A percentile compares a stretch with the other conserved stretches of the same genome.
Evolutionary conservation across 1,140 invertebrate genomes (phyloP).

Genomic region (Gryllus bimaculatus): DNA sequence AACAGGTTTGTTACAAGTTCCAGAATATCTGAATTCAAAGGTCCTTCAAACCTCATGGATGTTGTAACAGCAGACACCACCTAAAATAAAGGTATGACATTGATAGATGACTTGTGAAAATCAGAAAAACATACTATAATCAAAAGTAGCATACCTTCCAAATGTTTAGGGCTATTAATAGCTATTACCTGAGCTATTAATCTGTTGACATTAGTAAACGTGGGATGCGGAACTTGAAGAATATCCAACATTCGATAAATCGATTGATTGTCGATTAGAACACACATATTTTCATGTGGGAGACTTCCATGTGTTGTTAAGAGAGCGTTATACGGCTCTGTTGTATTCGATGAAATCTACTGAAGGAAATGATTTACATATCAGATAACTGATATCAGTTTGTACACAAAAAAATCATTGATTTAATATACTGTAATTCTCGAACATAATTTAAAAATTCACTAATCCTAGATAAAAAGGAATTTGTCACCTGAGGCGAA

Average conservation of each 20-base stretch:
- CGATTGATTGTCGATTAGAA: neutral
- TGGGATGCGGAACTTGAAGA: neutral
- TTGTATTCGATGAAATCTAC: neutral
- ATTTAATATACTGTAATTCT: neutral
- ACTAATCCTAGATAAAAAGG: neutral
- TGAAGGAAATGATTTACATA: no score
- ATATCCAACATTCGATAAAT: neutral
- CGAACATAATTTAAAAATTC: neutral
- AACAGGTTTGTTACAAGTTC: neutral
- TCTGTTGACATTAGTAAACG: neutral
- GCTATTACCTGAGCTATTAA: neutral
- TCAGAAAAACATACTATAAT: neutral
- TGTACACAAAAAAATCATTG: no score
- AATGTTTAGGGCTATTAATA: neutral
- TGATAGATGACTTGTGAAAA: neutral
- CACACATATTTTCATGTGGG: neutral
- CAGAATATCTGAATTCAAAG: neutral
- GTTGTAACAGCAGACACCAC: neutral
- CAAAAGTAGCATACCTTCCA: neutral
- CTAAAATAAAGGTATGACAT: neutral
- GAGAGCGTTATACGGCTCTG: neutral
- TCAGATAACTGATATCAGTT: no score
- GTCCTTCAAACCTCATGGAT: neutral
- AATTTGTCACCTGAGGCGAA: conserved; percentile 49
- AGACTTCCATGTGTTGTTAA: neutral